phyloP scores from a whole-genome alignment of 1,140 invertebrate species.

The Sycophaga agraensis region DNA sequence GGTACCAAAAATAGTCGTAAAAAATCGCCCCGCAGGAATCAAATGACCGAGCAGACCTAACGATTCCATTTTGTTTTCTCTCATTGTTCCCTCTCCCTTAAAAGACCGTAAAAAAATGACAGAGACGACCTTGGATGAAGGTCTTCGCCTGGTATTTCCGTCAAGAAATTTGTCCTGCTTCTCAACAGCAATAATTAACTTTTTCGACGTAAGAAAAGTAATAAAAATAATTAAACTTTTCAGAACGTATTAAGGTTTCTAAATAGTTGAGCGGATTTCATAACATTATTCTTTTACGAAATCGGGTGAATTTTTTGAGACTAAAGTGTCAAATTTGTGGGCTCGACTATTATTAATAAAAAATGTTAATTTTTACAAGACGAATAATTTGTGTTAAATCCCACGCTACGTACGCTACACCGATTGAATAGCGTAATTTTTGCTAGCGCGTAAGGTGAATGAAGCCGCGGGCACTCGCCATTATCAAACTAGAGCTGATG shows the following conservation, averaged over 20 bases:
- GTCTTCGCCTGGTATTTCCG: slow-evolving; percentile 12
- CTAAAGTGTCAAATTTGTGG: too few relatives aligned
- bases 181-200: slow-evolving; percentile 8
- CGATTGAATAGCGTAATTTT: too few relatives aligned
- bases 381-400: too few relatives aligned
- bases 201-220: slow-evolving; percentile 13
- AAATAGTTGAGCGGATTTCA: not conserved
- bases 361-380: too few relatives aligned
- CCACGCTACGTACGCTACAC: too few relatives aligned
- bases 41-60: slow-evolving; percentile 10
- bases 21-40: slow-evolving; percentile 12
- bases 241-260: slow-evolving; percentile 3
- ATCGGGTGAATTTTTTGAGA: too few relatives aligned
- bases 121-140: slow-evolving; percentile 18
- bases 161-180: slow-evolving; percentile 1
- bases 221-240: slow-evolving; percentile 16
- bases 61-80: slow-evolving; percentile 13
- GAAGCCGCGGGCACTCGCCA: too few relatives aligned
- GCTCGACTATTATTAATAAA: too few relatives aligned
- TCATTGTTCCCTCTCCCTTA: slow-evolving; percentile 5
- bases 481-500: too few relatives aligned
- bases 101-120: slow-evolving; percentile 8
- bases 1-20: slow-evolving; percentile 2
- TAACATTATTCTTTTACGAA: too few relatives aligned
- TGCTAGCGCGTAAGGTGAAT: too few relatives aligned